phyloP scores from a whole-genome alignment of 2,113 vertebrate species.

The Lampris megalopsis region DNA sequence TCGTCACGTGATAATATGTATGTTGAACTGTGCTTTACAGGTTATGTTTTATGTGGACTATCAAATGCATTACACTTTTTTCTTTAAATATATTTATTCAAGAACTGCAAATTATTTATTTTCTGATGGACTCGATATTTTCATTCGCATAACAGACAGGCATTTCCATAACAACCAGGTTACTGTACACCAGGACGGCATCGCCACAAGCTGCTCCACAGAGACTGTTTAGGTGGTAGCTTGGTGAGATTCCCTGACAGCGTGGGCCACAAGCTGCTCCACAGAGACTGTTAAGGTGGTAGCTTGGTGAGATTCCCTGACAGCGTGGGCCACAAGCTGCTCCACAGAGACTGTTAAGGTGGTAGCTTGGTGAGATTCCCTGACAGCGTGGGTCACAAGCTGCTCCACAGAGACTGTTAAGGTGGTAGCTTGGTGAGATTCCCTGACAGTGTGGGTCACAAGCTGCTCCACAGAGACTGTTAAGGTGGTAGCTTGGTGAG shows the following conservation, averaged over 20 bases:
- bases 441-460: no score
- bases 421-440: no score
- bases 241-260: no score
- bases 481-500: no score
- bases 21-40: not conserved
- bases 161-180: slow-evolving; percentile 38
- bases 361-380: no score
- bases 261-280: not conserved
- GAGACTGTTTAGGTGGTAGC: slow-evolving; percentile 41
- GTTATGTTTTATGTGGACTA: no score
- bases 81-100: no score
- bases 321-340: not conserved
- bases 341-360: no score
- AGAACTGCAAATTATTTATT: slow-evolving; percentile 9
- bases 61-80: no score
- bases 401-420: no score
- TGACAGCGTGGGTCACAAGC: no score
- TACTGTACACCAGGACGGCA: slow-evolving; percentile 23
- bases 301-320: slow-evolving; percentile 26
- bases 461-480: no score
- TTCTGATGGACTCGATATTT: not conserved
- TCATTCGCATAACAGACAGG: slow-evolving; percentile 12
- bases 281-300: not conserved
- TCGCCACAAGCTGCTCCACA: slow-evolving; percentile 41
- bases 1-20: not conserved